A percentile compares a stretch with the other conserved stretches of the same genome.
phyloP scores from a whole-genome alignment of 2,797 vertebrate species.

The Pseudochirops cupreus region DNA sequence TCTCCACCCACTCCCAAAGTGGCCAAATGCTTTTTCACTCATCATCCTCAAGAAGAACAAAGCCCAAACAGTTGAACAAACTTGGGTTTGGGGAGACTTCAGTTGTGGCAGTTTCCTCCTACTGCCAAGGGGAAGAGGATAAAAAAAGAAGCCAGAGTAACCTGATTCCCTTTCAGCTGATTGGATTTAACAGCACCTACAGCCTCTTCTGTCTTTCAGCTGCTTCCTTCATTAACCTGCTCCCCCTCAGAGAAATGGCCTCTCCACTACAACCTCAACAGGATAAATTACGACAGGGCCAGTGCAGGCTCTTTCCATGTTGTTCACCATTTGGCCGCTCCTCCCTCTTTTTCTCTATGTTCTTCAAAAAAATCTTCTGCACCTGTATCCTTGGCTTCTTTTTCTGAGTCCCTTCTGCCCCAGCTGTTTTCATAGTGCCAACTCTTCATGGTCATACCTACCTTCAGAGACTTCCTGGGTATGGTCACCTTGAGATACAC shows the following conservation, averaged over 20 bases:
- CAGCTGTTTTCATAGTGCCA: not conserved
- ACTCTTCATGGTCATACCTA: not conserved
- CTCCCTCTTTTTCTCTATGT: not conserved
- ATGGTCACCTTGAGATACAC: not conserved
- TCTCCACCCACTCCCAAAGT: not conserved
- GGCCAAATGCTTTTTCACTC: not conserved
- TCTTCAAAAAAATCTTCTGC: not conserved
- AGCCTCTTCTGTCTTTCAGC: not conserved
- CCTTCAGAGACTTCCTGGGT: not conserved
- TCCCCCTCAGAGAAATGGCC: not conserved
- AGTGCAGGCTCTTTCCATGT: not conserved
- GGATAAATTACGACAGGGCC: not conserved
- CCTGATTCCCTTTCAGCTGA: not conserved
- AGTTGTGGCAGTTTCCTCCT: not conserved
- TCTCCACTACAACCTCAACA: not conserved
- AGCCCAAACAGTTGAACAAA: not conserved
- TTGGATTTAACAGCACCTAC: not conserved
- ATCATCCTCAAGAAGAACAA: not conserved
- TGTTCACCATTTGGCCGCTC: not conserved
- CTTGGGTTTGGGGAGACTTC: not conserved
- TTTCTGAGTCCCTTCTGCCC: not conserved
- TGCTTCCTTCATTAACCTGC: not conserved
- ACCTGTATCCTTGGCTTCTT: not conserved
- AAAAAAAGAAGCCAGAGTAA: not conserved
- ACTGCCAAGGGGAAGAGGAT: not conserved